Conservation (phyloP, 2,888 invertebrate species). For the Dastarcus helophoroides region DNA sequence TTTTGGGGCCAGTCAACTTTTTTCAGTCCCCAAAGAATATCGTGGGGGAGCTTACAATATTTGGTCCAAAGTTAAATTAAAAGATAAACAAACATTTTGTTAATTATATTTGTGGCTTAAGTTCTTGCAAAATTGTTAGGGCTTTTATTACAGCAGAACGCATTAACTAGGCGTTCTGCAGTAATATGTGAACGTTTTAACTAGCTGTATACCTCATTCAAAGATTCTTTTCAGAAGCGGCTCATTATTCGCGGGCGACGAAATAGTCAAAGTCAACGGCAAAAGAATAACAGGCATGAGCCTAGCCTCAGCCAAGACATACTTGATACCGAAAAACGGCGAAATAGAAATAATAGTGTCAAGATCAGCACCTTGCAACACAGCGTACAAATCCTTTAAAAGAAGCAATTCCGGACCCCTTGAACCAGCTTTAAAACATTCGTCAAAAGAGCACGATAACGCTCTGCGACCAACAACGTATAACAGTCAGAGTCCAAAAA, state of each 20-base stretch:
- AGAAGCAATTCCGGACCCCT: conserved; percentile 5
- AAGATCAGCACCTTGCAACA: conserved; percentile 3
- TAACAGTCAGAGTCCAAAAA: conserved; percentile 1
- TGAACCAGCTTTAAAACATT: background rate
- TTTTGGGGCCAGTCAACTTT: no score
- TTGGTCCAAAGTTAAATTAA: no score
- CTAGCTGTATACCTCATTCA: no score
- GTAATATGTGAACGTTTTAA: no score
- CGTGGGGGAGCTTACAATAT: no score
- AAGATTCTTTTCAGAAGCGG: conserved; percentile 62
- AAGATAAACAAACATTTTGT: no score
- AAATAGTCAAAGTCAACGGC: conserved; percentile 82
- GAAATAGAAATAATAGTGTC: conserved; percentile 31
- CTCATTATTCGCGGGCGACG: conserved; percentile 71
- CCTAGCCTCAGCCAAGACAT: conserved; percentile 45
- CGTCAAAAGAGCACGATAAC: background rate
- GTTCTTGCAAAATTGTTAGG: no score
- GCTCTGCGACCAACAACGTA: background rate
- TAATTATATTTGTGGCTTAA: no score
- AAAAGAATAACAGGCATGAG: conserved; percentile 63
- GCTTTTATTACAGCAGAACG: no score
- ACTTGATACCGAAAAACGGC: conserved; percentile 32
- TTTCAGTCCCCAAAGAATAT: no score
- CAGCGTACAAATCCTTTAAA: conserved; percentile 1
- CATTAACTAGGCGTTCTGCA: no score